Evolutionary conservation across 2,113 vertebrate species (phyloP).

Genomic region (Pterocles burchelli): DNA sequence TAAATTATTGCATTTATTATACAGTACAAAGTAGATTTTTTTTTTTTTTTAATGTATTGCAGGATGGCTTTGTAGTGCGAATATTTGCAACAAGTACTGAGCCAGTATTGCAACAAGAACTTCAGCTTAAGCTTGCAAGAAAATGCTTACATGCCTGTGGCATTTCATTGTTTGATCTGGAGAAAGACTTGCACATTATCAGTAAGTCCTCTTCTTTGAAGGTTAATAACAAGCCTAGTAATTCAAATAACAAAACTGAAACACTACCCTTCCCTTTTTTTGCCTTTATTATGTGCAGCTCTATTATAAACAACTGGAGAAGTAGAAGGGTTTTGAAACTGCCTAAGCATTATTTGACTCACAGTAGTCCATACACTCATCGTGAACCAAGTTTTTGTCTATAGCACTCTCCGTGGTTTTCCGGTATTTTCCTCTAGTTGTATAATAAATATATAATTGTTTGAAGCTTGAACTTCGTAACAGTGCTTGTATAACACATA

Average conservation of each 20-base stretch:
- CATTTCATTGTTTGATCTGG: conserved; percentile 96
- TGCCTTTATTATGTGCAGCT: background rate
- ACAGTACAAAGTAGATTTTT: background rate
- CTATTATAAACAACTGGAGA: background rate
- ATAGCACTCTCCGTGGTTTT: background rate
- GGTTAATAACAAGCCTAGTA: background rate
- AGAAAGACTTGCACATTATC: conserved; percentile 98
- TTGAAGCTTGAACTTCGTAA: background rate
- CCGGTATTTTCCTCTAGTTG: background rate
- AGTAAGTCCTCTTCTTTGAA: conserved; percentile 81
- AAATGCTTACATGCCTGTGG: conserved; percentile 99
- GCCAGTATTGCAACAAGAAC: conserved; percentile 94
- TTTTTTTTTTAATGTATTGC: conserved; percentile 53
- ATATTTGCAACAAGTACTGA: conserved; percentile 96
- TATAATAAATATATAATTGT: background rate
- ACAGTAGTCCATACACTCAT: background rate
- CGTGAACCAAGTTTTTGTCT: background rate
- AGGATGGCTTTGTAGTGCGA: conserved; percentile 98
- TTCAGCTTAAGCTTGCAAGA: conserved; percentile 97
- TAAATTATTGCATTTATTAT: background rate
- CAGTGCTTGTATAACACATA: accelerated
- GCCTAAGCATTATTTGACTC: background rate
- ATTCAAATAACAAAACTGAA: background rate
- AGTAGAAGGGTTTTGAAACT: background rate
- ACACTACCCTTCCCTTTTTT: background rate